Percentiles rank a stretch among this genome's conserved stretches.
Conservation (phyloP, 2,797 vertebrate genomes). For the Malacoraja senta region DNA sequence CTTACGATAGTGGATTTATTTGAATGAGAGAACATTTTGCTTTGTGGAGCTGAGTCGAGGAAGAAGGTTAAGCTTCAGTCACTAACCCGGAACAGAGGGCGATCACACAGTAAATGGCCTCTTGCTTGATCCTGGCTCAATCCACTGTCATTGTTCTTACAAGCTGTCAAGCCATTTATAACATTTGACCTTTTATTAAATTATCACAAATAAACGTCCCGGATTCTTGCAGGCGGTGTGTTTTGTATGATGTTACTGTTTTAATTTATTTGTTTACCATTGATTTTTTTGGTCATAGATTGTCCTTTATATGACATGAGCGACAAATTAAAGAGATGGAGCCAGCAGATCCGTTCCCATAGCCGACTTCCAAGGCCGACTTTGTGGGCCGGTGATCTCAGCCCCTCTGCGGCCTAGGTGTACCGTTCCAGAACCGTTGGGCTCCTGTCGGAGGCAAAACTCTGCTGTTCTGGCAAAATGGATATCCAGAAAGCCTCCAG, state of each 20-base stretch:
- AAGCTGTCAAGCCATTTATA: conserved; percentile 34
- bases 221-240: conserved; percentile 31
- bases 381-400: too few species aligned
- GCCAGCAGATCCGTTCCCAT: neutral
- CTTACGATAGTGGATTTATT: neutral
- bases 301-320: conserved; percentile 37
- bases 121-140: conserved; percentile 15
- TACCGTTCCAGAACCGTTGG: too few species aligned
- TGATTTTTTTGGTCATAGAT: conserved; percentile 37
- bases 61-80: neutral
- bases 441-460: too few species aligned
- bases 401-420: too few species aligned
- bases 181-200: conserved; percentile 37
- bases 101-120: conserved; percentile 8
- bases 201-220: conserved; percentile 27
- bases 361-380: too few species aligned
- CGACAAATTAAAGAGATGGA: neutral
- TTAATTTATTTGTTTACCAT: conserved; percentile 37
- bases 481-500: too few species aligned
- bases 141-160: conserved; percentile 31
- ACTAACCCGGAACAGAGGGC: neutral
- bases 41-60: neutral
- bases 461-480: too few species aligned
- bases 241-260: conserved; percentile 11
- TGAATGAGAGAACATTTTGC: neutral